Conservation (phyloP, 2,888 invertebrate genomes). For the Alentia gelatinosa region DNA sequence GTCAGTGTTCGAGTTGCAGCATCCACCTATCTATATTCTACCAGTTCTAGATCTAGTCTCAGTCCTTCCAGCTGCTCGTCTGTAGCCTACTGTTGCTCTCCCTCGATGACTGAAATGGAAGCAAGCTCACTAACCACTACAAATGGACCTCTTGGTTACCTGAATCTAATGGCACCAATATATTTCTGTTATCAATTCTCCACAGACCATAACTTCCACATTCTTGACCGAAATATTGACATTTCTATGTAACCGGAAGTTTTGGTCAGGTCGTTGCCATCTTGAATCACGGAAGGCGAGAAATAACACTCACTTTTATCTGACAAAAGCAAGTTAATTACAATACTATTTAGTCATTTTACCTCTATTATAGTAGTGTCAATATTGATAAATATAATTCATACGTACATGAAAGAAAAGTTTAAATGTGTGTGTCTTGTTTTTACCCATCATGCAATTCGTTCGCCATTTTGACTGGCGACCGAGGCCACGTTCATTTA, state of each 20-base stretch:
- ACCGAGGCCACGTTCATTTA: neutral
- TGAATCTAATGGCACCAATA: no score
- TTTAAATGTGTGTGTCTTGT: neutral
- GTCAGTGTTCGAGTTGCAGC: no score
- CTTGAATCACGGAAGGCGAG: neutral
- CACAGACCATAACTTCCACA: neutral
- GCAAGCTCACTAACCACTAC: no score
- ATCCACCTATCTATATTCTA: no score
- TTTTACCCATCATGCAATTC: neutral
- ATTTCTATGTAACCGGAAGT: constrained; percentile 37
- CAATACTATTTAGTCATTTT: neutral
- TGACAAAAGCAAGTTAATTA: neutral
- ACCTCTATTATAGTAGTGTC: neutral
- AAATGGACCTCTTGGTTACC: no score
- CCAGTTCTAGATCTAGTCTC: no score
- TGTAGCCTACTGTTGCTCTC: no score
- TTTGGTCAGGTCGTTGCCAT: constrained; percentile 23
- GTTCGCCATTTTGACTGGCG: neutral
- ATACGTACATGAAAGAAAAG: neutral
- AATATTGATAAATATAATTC: neutral
- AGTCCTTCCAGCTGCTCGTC: no score
- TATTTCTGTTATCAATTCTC: no score
- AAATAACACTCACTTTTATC: neutral
- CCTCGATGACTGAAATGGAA: no score
- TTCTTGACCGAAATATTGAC: neutral